phyloP scores from a whole-genome alignment of 2,113 vertebrate genomes.

The Gymnarchus niloticus region DNA sequence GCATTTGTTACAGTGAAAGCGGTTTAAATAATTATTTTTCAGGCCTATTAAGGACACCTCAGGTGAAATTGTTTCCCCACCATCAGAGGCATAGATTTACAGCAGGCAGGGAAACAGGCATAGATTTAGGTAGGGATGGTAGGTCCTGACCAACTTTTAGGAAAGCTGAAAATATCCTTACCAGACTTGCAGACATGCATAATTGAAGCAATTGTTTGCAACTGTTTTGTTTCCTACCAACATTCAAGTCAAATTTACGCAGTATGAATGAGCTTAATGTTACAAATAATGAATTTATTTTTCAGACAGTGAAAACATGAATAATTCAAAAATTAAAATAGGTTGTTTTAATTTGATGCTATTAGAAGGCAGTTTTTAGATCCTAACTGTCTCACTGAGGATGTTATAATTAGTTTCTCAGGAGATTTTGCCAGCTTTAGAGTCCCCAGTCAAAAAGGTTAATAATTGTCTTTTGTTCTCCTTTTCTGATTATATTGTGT shows the following conservation, averaged over 20 bases:
- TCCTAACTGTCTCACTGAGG: not conserved
- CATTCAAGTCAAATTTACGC: too few species aligned
- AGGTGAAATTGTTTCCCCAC: slow-evolving; percentile 25
- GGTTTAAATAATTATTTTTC: slow-evolving; percentile 32
- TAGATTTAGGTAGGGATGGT: too few species aligned
- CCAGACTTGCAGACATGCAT: too few species aligned
- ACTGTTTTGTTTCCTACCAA: too few species aligned
- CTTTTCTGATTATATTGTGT: slow-evolving; percentile 5
- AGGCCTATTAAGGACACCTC: slow-evolving; percentile 12
- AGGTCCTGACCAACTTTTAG: too few species aligned
- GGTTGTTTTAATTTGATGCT: not conserved
- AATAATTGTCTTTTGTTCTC: slow-evolving; percentile 24
- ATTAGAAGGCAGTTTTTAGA: slow-evolving; percentile 14
- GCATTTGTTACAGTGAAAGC: slow-evolving; percentile 31
- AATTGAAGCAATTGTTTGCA: too few species aligned
- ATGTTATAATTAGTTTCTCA: slow-evolving; percentile 22
- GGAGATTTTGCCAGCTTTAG: not conserved
- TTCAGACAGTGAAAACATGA: not conserved
- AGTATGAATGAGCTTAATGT: too few species aligned
- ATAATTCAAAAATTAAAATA: slow-evolving; percentile 8
- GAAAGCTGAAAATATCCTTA: too few species aligned
- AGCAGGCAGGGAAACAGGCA: slow-evolving; percentile 4
- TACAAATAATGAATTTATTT: not conserved
- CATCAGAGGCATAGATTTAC: slow-evolving; percentile 17
- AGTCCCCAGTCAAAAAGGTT: slow-evolving; percentile 26